Conservation (phyloP, 2,797 vertebrate genomes). For the Hyperoplus lanceolatus region DNA sequence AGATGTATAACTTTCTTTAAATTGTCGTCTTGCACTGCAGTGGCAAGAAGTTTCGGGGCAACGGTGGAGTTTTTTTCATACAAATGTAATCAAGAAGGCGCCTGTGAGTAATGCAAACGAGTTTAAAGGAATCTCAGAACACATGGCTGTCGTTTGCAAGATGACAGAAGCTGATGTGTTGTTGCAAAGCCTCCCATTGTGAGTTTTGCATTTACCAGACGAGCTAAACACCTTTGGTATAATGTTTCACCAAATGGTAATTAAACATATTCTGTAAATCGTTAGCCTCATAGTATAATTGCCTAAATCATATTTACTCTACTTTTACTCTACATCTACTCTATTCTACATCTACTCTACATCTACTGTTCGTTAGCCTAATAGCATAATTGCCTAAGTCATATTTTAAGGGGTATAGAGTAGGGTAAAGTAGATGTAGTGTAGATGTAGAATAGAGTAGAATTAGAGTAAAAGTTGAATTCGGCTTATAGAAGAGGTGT, state of each 20-base stretch:
- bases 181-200: background rate
- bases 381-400: too few species aligned
- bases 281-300: too few species aligned
- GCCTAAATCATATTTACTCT: too few species aligned
- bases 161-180: slow-evolving; percentile 18
- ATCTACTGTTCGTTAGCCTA: too few species aligned
- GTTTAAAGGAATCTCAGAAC: slow-evolving; percentile 33
- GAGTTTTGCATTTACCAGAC: slow-evolving; percentile 17
- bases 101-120: slow-evolving; percentile 21
- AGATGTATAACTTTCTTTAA: slow-evolving; percentile 53
- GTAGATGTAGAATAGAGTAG: too few species aligned
- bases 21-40: slow-evolving; percentile 37
- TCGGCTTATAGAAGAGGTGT: background rate
- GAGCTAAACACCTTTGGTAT: background rate
- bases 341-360: too few species aligned
- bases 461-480: too few species aligned
- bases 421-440: too few species aligned
- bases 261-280: background rate
- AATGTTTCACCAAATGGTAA: background rate
- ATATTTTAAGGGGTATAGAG: too few species aligned
- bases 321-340: too few species aligned
- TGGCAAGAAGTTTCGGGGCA: slow-evolving; percentile 24
- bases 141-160: background rate
- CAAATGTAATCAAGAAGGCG: slow-evolving; percentile 32
- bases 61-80: slow-evolving; percentile 34